Base-by-base conservation (phyloP, 2,888 invertebrate genomes). In the Melanargia galathea region DNA sequence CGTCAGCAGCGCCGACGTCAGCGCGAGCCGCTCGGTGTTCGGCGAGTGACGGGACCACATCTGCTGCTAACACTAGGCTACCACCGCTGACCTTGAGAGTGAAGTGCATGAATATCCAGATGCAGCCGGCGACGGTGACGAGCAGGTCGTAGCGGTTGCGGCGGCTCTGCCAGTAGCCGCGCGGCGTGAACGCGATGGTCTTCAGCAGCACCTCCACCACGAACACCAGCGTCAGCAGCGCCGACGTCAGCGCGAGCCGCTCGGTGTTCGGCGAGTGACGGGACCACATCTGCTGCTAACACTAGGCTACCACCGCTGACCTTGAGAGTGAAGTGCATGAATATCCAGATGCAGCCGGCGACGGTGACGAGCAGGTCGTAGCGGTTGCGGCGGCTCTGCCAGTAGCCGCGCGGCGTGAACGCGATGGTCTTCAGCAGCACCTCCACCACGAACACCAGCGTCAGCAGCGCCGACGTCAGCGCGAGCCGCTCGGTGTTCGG, bases 351-450 rank as follows among this genome's bases (percentile, higher is more conserved):
- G 65, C 99, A 97, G 16, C 99, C 99, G 59, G 98, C 95, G 62
- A 98, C 95, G 8, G 99, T 99, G 66, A 99, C 99, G 68, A 99
- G 94, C 70, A 99, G 93, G 90, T 99, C 99, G 86, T 99, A 98
- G 77, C 99, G 93, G 92, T 99, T 99, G 73, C 99, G 93, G 74
- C 99, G 93, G 66, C 98, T 98, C 87, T 99, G 99, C 96, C 99
- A 98, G 91, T 99, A 99, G 58, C 99, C 99, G 74, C 97, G 94
- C 63, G 98, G 97, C 2, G 99, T 99, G 87, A 99, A 98, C 0
- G 99, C 99, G 69, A 99, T 97, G 80, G 97, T 97, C 92, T 99
- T 99, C 95, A 99, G 96, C 13, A 99, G 93, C 40, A 99, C 99
- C 92, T 99, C 99, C 64, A 97, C 94, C 18, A 98, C 95, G 90